These are phyloP conservation scores for Pachliopta kotzebuea DNA, from an alignment of 2,888 invertebrate species.

Conservation along the genomic window DNA sequence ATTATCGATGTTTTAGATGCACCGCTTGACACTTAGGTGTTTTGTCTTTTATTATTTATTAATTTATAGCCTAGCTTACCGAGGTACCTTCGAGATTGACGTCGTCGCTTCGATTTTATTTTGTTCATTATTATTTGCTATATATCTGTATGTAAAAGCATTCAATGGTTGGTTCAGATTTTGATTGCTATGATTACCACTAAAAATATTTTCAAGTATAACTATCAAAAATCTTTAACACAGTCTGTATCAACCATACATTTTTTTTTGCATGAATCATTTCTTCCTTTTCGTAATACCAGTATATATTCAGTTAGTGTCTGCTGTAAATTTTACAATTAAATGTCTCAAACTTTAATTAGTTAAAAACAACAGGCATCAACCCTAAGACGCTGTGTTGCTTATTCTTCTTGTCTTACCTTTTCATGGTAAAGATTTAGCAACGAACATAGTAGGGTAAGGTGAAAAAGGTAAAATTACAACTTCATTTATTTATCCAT, in stretches of 20 bases:
- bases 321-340: neutral
- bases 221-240: neutral
- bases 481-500: too few relatives aligned
- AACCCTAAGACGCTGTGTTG: conserved; percentile 18
- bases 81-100: conserved; percentile 35
- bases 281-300: conserved; percentile 9
- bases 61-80: conserved; percentile 35
- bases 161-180: conserved; percentile 38
- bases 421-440: too few relatives aligned
- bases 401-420: neutral
- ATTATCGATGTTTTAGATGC: conserved; percentile 78
- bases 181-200: neutral
- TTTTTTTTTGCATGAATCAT: conserved; percentile 20
- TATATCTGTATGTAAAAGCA: conserved; percentile 32
- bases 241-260: conserved; percentile 28
- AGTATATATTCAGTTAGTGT: conserved; percentile 13
- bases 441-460: too few relatives aligned
- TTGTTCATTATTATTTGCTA: conserved; percentile 35
- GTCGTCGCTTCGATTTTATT: conserved; percentile 41
- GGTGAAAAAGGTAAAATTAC: too few relatives aligned
- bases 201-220: neutral
- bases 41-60: conserved; percentile 42
- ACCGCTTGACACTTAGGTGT: conserved; percentile 78
- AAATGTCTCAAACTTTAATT: neutral
- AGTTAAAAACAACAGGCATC: conserved; percentile 15